These are phyloP conservation scores for Synergus itoensis DNA, from an alignment of 2,888 invertebrate species.

Conservation along the genomic window DNA sequence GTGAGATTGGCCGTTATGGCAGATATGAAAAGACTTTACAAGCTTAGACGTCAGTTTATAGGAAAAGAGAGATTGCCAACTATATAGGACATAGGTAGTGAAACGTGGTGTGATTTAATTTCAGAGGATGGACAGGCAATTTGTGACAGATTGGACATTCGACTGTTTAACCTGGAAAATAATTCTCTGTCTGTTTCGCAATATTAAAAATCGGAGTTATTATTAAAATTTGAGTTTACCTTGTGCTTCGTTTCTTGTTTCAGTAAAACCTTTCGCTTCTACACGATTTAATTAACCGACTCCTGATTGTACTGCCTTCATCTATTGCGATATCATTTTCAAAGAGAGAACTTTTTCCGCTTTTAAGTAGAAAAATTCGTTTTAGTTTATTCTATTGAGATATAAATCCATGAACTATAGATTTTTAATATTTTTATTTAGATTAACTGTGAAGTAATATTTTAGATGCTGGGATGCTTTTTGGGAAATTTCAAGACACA, in stretches of 20 bases:
- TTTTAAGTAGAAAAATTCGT: not conserved
- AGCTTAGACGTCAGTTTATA: slow-evolving; percentile 12
- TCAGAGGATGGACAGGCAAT: slow-evolving; percentile 19
- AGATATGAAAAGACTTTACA: slow-evolving; percentile 23
- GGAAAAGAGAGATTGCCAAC: slow-evolving; percentile 24
- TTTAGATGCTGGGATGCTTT: not conserved
- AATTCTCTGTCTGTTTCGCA: not conserved
- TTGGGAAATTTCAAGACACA: not conserved
- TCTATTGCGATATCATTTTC: not conserved
- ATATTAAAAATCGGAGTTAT: not conserved
- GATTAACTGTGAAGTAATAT: too few relatives aligned
- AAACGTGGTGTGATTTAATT: slow-evolving; percentile 36
- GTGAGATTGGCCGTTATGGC: slow-evolving; percentile 25
- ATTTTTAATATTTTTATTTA: too few relatives aligned
- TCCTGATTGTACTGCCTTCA: not conserved
- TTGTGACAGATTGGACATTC: slow-evolving; percentile 28
- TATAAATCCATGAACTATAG: too few relatives aligned
- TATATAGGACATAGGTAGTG: slow-evolving; percentile 31
- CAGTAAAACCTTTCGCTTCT: not conserved
- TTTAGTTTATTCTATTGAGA: not conserved
- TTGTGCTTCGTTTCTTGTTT: not conserved
- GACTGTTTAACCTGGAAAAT: slow-evolving; percentile 23
- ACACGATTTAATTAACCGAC: not conserved
- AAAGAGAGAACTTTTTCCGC: not conserved
- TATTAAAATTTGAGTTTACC: not conserved